Conservation (phyloP, 2,888 invertebrate species). For the Acleris literana region DNA sequence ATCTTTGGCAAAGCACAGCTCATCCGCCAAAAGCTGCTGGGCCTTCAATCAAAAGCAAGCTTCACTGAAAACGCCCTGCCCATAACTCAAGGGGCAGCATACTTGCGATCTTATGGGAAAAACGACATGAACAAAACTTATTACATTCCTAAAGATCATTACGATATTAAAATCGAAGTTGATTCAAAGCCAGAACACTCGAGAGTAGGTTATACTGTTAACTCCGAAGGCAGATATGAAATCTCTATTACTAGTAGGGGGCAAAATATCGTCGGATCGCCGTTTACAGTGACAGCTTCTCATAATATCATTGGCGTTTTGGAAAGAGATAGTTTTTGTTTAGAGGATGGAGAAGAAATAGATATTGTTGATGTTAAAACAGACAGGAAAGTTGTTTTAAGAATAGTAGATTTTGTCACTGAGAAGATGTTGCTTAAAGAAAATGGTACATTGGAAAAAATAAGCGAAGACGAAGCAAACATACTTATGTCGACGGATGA, state of each 20-base stretch:
- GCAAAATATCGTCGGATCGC: conserved; percentile 83
- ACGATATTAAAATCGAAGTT: conserved; percentile 79
- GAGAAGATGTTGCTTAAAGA: conserved; percentile 83
- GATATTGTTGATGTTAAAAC: conserved; percentile 73
- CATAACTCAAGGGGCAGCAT: conserved; percentile 72
- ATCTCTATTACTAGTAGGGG: conserved; percentile 82
- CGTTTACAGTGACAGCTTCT: conserved; percentile 78
- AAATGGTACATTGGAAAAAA: conserved; percentile 77
- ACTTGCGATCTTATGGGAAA: conserved; percentile 72
- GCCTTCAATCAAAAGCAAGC: conserved; percentile 63
- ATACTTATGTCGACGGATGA: conserved; percentile 61
- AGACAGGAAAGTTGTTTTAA: conserved; percentile 75
- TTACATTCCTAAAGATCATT: conserved; percentile 74
- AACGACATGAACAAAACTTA: conserved; percentile 77
- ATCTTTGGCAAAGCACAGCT: conserved; percentile 76
- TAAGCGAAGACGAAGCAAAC: conserved; percentile 73
- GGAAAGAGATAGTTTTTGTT: conserved; percentile 66
- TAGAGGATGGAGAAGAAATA: conserved; percentile 78
- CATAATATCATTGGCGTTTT: conserved; percentile 63
- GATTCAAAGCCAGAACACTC: conserved; percentile 74
- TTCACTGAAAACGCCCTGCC: conserved; percentile 72
- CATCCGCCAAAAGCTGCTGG: conserved; percentile 72
- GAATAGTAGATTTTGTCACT: conserved; percentile 82
- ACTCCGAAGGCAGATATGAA: conserved; percentile 81
- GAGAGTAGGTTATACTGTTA: conserved; percentile 79